Evolutionary conservation across 2,113 vertebrate species (phyloP).

Genomic region (Aptenodytes forsteri): DNA sequence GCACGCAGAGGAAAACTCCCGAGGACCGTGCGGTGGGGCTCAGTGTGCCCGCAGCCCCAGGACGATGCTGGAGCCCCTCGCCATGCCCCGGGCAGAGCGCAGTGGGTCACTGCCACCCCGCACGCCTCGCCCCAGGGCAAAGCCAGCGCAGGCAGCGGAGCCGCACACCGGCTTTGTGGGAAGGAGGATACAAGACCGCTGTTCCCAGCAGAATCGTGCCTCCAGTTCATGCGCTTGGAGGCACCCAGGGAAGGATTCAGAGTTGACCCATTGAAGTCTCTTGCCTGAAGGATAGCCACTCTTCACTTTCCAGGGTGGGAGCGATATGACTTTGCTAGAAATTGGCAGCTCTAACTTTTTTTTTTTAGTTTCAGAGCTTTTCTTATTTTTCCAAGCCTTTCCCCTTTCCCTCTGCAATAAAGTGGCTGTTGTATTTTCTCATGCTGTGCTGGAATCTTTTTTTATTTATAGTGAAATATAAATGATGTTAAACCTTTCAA

Average conservation of each 20-base stretch:
- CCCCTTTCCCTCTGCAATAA: neutral
- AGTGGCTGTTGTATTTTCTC: neutral
- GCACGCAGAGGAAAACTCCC: neutral
- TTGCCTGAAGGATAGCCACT: neutral
- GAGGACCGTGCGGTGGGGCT: accelerated
- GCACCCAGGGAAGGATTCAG: neutral
- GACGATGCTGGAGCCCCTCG: accelerated
- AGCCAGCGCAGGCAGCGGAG: accelerated
- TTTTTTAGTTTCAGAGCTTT: neutral
- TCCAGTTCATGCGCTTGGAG: accelerated
- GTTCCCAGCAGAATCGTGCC: neutral
- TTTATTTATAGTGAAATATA: slow-evolving; percentile 21
- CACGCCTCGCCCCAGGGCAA: accelerated
- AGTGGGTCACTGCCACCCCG: accelerated
- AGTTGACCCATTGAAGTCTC: neutral
- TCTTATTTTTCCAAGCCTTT: neutral
- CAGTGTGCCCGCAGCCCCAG: accelerated
- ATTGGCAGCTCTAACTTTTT: neutral
- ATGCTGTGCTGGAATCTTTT: slow-evolving; percentile 8
- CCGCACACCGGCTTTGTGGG: neutral
- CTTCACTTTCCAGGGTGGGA: neutral
- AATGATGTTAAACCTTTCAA: neutral
- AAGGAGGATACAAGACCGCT: neutral
- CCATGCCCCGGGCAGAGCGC: accelerated
- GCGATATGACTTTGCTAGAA: neutral